Evolutionary conservation across 2,888 invertebrate species (phyloP).

Genomic region (Galeruca laticollis): DNA sequence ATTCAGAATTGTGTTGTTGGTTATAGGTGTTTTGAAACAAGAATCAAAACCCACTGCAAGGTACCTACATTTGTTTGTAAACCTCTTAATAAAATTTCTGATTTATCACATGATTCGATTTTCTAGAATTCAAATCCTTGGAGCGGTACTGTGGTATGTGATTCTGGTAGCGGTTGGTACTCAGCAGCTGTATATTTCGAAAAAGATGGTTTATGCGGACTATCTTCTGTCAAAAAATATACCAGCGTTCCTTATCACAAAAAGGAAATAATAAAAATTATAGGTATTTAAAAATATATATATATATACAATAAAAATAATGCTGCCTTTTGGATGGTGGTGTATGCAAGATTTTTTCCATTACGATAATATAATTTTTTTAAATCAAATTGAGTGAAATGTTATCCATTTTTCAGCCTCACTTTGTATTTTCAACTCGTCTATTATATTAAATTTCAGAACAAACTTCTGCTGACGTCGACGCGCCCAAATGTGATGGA

Average conservation of each 20-base stretch:
- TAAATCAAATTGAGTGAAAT: no score
- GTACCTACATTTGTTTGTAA: conserved; percentile 31
- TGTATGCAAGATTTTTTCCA: no score
- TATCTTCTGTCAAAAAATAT: conserved; percentile 66
- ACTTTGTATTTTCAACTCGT: background rate
- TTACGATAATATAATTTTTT: no score
- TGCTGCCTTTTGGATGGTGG: conserved; percentile 21
- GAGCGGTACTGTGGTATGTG: conserved; percentile 79
- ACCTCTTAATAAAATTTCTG: background rate
- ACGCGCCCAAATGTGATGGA: conserved; percentile 68
- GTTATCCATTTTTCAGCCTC: background rate
- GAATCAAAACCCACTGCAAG: conserved; percentile 44
- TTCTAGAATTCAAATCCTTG: conserved; percentile 64
- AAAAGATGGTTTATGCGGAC: conserved; percentile 70
- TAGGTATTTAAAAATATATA: conserved; percentile 63
- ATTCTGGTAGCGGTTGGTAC: conserved; percentile 76
- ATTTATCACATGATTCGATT: background rate
- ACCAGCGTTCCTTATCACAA: conserved; percentile 71
- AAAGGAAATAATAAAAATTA: conserved; percentile 67
- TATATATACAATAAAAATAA: no score
- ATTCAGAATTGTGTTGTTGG: conserved; percentile 69
- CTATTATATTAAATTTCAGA: conserved; percentile 37
- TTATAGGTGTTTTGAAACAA: conserved; percentile 70
- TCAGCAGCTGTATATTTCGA: conserved; percentile 77
- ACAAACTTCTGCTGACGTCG: conserved; percentile 20